These are phyloP conservation scores for Geotria australis DNA, from an alignment of 2,797 vertebrate genomes.

Conservation along the genomic window DNA sequence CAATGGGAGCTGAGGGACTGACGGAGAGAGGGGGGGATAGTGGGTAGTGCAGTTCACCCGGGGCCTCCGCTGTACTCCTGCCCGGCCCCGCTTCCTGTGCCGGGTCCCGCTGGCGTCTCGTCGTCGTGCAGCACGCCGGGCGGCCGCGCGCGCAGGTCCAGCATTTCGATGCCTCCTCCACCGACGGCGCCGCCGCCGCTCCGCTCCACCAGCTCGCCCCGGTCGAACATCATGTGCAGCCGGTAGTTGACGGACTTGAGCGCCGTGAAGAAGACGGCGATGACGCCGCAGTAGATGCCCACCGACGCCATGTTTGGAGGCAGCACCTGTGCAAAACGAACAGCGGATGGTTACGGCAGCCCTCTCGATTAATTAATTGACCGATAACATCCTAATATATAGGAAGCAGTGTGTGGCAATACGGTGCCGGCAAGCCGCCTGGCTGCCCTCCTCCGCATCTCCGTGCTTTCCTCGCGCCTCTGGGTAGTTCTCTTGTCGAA, in stretches of 20 bases:
- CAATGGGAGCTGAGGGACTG: not conserved
- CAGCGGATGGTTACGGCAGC: not conserved
- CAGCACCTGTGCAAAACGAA: constrained; percentile 37
- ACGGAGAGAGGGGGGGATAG: not conserved
- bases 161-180: constrained; percentile 10
- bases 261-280: constrained; percentile 67
- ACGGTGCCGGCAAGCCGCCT: too few relatives aligned
- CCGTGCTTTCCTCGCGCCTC: too few relatives aligned
- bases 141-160: too few relatives aligned
- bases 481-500: too few relatives aligned
- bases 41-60: not conserved
- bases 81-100: not conserved
- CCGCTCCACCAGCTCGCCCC: constrained; percentile 76
- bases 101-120: too few relatives aligned
- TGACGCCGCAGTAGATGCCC: constrained; percentile 84
- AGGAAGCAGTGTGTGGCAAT: too few relatives aligned
- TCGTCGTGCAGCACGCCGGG: too few relatives aligned
- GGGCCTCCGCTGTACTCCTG: not conserved
- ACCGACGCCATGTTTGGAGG: constrained; percentile 85
- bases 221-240: constrained; percentile 74
- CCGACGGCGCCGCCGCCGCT: constrained; percentile 26
- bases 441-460: too few relatives aligned
- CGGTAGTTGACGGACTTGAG: constrained; percentile 89
- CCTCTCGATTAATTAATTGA: too few relatives aligned
- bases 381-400: too few relatives aligned